These are phyloP conservation scores for Anarrhichthys ocellatus DNA, from an alignment of 2,113 vertebrate species.

Conservation along the genomic window DNA sequence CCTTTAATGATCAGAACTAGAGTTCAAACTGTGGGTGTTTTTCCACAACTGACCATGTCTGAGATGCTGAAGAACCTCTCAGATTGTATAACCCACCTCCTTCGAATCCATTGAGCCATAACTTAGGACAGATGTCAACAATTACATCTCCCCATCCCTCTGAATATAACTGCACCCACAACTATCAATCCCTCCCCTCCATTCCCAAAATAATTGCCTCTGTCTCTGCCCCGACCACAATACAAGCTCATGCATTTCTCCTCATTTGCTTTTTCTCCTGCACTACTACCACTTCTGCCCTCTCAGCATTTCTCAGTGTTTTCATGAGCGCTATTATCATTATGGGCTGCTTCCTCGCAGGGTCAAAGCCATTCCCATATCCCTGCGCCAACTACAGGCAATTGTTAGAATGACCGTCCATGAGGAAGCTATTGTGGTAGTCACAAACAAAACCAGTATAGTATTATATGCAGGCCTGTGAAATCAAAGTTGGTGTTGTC, in stretches of 20 bases:
- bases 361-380: slow-evolving; percentile 61
- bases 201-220: slow-evolving; percentile 53
- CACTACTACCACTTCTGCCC: slow-evolving; percentile 60
- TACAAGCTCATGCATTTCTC: slow-evolving; percentile 71
- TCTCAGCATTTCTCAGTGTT: slow-evolving; percentile 78
- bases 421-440: not conserved
- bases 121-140: slow-evolving; percentile 79
- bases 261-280: slow-evolving; percentile 43
- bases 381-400: slow-evolving; percentile 6
- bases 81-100: slow-evolving; percentile 42
- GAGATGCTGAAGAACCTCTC: slow-evolving; percentile 3
- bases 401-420: slow-evolving; percentile 20
- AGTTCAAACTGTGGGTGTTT: too few relatives aligned
- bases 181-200: slow-evolving; percentile 35
- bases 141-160: slow-evolving; percentile 66
- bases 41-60: too few relatives aligned
- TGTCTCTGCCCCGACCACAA: slow-evolving; percentile 73
- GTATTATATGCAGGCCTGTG: not conserved
- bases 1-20: too few relatives aligned
- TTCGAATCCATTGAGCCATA: slow-evolving; percentile 33
- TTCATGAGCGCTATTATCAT: slow-evolving; percentile 67
- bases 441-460: not conserved
- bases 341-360: slow-evolving; percentile 72
- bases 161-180: slow-evolving; percentile 43
- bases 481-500: not conserved